phyloP scores from a whole-genome alignment of 2,888 invertebrate genomes.

The Lycaena phlaeas region DNA sequence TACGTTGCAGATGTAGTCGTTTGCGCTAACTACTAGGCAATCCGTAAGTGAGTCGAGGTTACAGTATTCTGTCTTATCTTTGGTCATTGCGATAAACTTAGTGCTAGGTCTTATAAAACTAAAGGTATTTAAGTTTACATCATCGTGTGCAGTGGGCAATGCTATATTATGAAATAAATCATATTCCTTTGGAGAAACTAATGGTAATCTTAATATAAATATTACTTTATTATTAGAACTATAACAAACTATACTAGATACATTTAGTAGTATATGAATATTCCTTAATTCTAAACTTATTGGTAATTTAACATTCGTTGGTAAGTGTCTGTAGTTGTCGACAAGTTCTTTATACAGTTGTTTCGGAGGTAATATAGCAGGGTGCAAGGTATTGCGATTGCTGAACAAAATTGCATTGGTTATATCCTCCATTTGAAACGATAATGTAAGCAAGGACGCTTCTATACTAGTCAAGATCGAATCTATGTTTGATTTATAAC shows the following conservation, averaged over 20 bases:
- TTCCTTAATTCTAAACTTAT: neutral
- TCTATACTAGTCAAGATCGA: too few species aligned
- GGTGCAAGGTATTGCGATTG: slow-evolving; percentile 1
- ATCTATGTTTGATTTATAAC: neutral
- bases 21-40: neutral
- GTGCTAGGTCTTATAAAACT: slow-evolving; percentile 1
- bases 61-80: slow-evolving; percentile 7
- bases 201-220: neutral
- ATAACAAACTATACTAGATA: neutral
- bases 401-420: too few species aligned
- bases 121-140: neutral
- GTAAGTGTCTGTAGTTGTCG: slow-evolving; percentile 3
- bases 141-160: slow-evolving; percentile 1
- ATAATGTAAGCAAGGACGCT: slow-evolving; percentile 15
- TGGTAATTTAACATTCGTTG: slow-evolving; percentile 1
- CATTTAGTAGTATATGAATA: neutral
- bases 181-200: neutral
- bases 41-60: neutral
- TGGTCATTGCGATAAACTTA: slow-evolving; percentile 7
- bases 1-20: slow-evolving; percentile 5
- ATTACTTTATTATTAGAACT: neutral
- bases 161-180: slow-evolving; percentile 5
- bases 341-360: slow-evolving; percentile 2
- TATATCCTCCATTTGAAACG: slow-evolving; percentile 18
- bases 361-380: neutral